Evolutionary conservation across 2,113 vertebrate species (phyloP), one percentile per base, ranked within the genome.

Genomic region (Hippolais icterina): DNA sequence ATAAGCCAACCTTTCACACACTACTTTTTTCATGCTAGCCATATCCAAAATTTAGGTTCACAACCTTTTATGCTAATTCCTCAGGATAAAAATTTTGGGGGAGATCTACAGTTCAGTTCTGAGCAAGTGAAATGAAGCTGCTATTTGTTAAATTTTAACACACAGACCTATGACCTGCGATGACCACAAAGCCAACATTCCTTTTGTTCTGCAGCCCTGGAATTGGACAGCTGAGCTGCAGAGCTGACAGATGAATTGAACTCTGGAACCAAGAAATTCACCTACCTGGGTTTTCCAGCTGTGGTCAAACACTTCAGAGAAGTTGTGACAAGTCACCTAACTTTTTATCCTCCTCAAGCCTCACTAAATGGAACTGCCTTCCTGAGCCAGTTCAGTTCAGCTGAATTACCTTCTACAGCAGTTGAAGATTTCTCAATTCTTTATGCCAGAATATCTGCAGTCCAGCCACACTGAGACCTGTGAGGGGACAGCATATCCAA

Each of bases 111-210:
- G 77, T n/a, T 63, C 41, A 47, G 25, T 76, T 61, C 82, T 72
- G 65, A 87, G 66, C 80, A 91, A 16, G 35, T 61, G 54, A 77
- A 94, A 85, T 64, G 10, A 68, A 68, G 46, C 31, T 49, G 65
- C 57, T 60, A 4, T 71, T 75, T 71, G 81, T 90, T 90, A 93
- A 83, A 93, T 69, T 71, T 94, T 93, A 94, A 85, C 79, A 49
- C 22, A 25, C 15, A 63, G 74, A 71, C 19, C 84, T 18, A 19
- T 85, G 82, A 93, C 72, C 74, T 72, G 56, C 53, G 56, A 3
- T 31, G 78, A 75, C 74, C 8, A 1, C 69, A 52, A 59, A 59
- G 60, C 47, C 31, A 91, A 33, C 53, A 41, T 57, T 85, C 61
- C 61, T 64, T 35, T 71, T 29, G 41, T 13, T 85, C 74, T 91